Conservation (phyloP, 2,113 vertebrate genomes). For the Benitochromis conjunctus region DNA sequence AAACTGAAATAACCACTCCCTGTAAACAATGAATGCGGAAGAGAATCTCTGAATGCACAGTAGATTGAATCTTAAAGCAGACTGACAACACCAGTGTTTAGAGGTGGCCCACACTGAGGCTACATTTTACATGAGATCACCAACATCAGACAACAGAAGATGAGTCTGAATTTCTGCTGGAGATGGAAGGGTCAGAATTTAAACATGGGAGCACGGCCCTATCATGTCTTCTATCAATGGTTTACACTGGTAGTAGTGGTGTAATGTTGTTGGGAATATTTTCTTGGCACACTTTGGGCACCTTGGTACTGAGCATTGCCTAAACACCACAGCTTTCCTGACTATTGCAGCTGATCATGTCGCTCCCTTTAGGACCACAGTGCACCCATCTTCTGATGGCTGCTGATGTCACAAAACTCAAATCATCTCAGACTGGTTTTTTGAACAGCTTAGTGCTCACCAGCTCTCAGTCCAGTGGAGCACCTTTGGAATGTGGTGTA, state of each 20-base stretch:
- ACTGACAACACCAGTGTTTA: background rate
- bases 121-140: background rate
- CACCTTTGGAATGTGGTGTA: background rate
- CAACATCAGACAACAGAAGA: background rate
- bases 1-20: background rate
- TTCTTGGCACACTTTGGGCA: accelerated
- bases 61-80: background rate
- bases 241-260: background rate
- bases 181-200: background rate
- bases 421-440: background rate
- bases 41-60: background rate
- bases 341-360: background rate
- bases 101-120: background rate
- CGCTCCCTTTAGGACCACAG: background rate
- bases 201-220: background rate
- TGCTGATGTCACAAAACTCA: background rate
- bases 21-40: background rate
- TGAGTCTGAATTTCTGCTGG: background rate
- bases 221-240: background rate
- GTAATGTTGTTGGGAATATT: background rate
- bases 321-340: background rate
- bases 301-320: background rate
- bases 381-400: background rate
- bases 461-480: background rate
- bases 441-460: background rate